These are phyloP conservation scores for Adineta ricciae DNA, from an alignment of 2,888 invertebrate species.

Conservation along the genomic window DNA sequence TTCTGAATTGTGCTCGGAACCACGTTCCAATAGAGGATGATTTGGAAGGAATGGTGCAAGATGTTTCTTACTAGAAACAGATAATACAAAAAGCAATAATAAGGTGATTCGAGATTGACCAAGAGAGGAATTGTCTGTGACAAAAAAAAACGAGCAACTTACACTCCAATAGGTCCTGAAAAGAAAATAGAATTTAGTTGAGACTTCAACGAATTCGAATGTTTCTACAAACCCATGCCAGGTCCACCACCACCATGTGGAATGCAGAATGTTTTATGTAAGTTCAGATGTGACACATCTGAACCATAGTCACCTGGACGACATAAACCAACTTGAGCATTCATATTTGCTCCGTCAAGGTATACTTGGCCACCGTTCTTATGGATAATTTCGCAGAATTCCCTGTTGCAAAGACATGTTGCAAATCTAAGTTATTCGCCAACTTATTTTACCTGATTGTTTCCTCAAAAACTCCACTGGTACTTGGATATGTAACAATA, in stretches of 20 bases:
- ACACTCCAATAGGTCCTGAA: slow-evolving; percentile 35
- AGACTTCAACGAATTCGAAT: no score
- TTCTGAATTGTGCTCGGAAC: slow-evolving; percentile 39
- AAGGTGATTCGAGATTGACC: no score
- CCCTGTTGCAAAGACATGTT: slow-evolving; percentile 45
- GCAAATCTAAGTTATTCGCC: not conserved
- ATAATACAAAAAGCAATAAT: no score
- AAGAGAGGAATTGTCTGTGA: no score
- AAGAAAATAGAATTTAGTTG: not conserved
- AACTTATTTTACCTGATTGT: slow-evolving; percentile 57
- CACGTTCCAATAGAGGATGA: slow-evolving; percentile 72
- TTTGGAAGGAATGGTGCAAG: slow-evolving; percentile 85
- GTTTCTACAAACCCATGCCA: slow-evolving; percentile 64
- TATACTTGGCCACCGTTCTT: slow-evolving; percentile 91
- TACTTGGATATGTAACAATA: slow-evolving; percentile 98
- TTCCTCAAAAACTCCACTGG: slow-evolving; percentile 94
- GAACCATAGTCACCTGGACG: slow-evolving; percentile 96
- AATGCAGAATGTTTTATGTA: slow-evolving; percentile 83
- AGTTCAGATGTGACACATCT: slow-evolving; percentile 92
- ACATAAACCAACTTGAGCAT: slow-evolving; percentile 92
- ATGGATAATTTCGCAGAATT: slow-evolving; percentile 82
- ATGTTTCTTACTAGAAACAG: slow-evolving; percentile 62
- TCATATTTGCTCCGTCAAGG: slow-evolving; percentile 97
- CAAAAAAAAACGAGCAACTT: not conserved
- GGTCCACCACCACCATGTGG: slow-evolving; percentile 98